These are phyloP conservation scores for Anguilla rostrata DNA, from an alignment of 2,113 vertebrate genomes.

Conservation along the genomic window DNA sequence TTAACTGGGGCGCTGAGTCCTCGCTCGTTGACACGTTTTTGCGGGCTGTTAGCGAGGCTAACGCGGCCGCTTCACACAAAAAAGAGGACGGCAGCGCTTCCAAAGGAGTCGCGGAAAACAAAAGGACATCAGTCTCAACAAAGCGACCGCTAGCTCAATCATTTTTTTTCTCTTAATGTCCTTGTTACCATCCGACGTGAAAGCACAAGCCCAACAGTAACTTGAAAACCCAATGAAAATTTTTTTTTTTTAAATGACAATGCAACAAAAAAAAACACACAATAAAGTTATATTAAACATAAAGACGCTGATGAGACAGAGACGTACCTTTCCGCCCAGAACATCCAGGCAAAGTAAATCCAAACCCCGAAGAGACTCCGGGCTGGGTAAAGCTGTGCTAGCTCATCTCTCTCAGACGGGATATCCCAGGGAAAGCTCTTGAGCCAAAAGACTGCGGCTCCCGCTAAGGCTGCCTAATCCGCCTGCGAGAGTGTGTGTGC, in stretches of 20 bases:
- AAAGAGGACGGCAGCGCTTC: neutral
- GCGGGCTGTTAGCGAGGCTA: neutral
- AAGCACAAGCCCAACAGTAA: too few species aligned
- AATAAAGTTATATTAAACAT: neutral
- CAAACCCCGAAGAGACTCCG: slow-evolving; percentile 47
- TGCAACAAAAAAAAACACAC: neutral
- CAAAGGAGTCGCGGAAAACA: neutral
- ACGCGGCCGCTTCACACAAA: too few species aligned
- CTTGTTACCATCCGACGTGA: neutral
- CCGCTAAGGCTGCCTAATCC: neutral
- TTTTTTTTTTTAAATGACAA: neutral
- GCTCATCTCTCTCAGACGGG: neutral
- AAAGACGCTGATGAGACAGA: neutral
- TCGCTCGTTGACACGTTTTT: neutral
- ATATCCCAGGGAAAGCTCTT: neutral
- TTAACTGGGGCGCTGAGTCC: neutral
- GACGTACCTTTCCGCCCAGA: slow-evolving; percentile 64
- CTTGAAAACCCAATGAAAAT: neutral
- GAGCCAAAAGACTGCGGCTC: neutral
- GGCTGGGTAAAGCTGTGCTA: slow-evolving; percentile 11
- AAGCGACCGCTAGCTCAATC: neutral
- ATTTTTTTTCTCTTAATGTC: neutral
- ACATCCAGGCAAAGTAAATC: slow-evolving; percentile 51
- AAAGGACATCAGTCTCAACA: neutral
- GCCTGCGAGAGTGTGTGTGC: slow-evolving; percentile 28